Evolutionary conservation across 2,888 invertebrate species (phyloP), one percentile per base, ranked within the genome.

Genomic region (Rhingia campestris): DNA sequence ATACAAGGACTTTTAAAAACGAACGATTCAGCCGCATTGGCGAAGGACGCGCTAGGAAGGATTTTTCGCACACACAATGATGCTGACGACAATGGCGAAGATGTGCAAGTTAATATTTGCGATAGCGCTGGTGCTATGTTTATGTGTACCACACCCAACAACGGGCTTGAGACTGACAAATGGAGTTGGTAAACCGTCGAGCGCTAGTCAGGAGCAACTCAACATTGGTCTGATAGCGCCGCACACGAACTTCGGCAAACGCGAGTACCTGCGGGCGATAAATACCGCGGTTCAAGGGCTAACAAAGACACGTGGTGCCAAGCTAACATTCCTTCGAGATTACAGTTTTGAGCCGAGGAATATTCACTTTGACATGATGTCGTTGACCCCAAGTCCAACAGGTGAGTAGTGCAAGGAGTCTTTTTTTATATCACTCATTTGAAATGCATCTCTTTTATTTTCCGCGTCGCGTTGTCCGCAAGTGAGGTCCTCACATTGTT

Each of bases 301-400:
- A 59, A 93, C 94, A 81, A 93, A 93, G 88, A 92, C 92, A 14
- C 92, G 93, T 67, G 93, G 93, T 35, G 92, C 92, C 53, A 93
- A 93, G 87, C 92, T 94, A 87, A 92, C 93, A 75, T 95, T 95
- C 91, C 91, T 95, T 75, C 93, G 94, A 89, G 93, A 93, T 88
- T 94, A 94, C 89, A 92, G 93, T 86, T 95, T 95, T 88, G 93
- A 93, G 64, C 92, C 93, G 75, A 92, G 92, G 72, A 94, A 95
- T 88, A 94, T 95, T 74, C 93, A 93, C 87, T 93, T 93, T 87
- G 93, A 93, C 75, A 93, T 94, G 93, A 94, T 95, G 94, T 93
- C 93, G 79, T 92, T 95, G 77, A 95, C 95, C 82, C 95, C 95
- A 37, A 95, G 95, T 91, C 95, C 95, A 74, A 95, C 95, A 93